phyloP scores from a whole-genome alignment of 2,797 vertebrate species.

The Decapterus maruadsi region DNA sequence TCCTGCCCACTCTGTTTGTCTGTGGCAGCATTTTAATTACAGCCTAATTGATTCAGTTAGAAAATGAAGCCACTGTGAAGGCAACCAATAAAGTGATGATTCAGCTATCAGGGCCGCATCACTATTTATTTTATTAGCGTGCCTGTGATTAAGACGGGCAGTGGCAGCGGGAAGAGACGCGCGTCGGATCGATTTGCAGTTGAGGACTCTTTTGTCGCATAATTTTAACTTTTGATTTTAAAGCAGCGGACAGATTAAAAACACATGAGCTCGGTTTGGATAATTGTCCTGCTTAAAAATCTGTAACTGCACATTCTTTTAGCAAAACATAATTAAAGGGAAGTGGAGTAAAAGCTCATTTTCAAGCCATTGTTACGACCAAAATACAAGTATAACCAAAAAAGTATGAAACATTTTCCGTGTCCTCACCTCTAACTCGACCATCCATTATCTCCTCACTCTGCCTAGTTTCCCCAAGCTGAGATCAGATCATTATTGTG shows the following conservation, averaged over 20 bases:
- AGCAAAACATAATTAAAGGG: constrained; percentile 54
- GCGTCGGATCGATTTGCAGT: constrained; percentile 27
- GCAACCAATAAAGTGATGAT: constrained; percentile 60
- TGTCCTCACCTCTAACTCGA: constrained; percentile 52
- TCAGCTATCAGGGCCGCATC: constrained; percentile 45
- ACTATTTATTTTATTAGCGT: constrained; percentile 24
- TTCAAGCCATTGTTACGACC: constrained; percentile 45
- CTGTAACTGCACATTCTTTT: constrained; percentile 28
- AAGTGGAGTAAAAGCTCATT: constrained; percentile 46
- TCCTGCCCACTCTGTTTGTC: constrained; percentile 70
- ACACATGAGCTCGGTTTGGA: constrained; percentile 54
- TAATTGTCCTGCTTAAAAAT: constrained; percentile 24
- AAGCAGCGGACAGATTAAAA: constrained; percentile 46
- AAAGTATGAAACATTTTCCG: constrained; percentile 20
- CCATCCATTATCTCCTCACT: constrained; percentile 35
- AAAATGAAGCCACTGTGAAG: constrained; percentile 67
- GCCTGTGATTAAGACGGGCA: constrained; percentile 16
- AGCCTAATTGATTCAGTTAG: constrained; percentile 76
- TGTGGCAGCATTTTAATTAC: constrained; percentile 76
- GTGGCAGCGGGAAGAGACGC: not conserved
- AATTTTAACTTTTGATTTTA: constrained; percentile 47
- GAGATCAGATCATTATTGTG: constrained; percentile 68
- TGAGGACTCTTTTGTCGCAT: constrained; percentile 11
- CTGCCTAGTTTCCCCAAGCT: constrained; percentile 42
- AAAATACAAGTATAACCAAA: constrained; percentile 9